Conservation (phyloP, 2,113 vertebrate genomes). For the Microcebus ravelobensis region DNA sequence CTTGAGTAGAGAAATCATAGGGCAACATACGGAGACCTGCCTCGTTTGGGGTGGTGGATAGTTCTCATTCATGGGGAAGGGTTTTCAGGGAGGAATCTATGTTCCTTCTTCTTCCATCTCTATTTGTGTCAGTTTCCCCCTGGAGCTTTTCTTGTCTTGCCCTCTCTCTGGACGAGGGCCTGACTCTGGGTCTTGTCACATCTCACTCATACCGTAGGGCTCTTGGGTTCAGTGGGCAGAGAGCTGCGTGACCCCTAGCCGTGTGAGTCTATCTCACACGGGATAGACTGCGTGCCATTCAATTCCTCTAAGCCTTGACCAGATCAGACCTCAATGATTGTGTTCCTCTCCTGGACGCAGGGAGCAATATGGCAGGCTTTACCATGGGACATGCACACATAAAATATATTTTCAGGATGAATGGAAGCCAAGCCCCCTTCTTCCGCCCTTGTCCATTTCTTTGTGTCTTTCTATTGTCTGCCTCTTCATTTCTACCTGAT, state of each 20-base stretch:
- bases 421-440: conserved; percentile 44
- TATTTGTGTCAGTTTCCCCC: neutral
- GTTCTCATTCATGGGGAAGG: neutral
- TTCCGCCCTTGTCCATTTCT: neutral
- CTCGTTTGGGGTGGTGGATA: neutral
- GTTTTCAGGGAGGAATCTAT: neutral
- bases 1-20: conserved; percentile 34
- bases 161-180: conserved; percentile 50
- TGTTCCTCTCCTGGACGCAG: rapidly evolving
- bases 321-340: conserved; percentile 15
- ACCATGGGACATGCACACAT: conserved; percentile 24
- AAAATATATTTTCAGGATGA: conserved; percentile 66
- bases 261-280: neutral
- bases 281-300: neutral
- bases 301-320: conserved; percentile 55
- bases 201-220: neutral
- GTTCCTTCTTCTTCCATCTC: conserved; percentile 15
- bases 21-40: neutral
- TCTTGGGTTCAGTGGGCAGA: conserved; percentile 53
- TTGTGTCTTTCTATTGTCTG: conserved; percentile 10
- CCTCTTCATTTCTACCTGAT: neutral
- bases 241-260: neutral
- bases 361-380: neutral
- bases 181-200: conserved; percentile 18
- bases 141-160: conserved; percentile 34